Evolutionary conservation across 2,113 vertebrate genomes (phyloP), one percentile per base, ranked within the genome.

Genomic region (Oreochromis niloticus): DNA sequence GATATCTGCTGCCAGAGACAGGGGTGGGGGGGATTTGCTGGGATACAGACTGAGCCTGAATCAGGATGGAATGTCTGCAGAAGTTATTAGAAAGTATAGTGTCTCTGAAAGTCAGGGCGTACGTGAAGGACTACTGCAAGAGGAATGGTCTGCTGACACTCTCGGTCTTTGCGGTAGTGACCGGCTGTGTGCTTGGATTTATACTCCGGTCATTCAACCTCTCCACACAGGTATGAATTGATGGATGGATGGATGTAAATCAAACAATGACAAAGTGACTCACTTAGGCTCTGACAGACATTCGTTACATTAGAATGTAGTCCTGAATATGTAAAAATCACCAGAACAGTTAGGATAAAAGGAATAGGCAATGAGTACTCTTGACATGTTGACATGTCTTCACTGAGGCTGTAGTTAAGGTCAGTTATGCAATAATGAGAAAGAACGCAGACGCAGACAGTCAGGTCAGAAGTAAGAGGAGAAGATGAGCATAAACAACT

Each of bases 101-200:
- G 27, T 85, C 94, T 4, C 1, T 75, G 36, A 96, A 95, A 85
- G 1, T 93, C 79, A 78, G 84, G 59, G 90, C 19, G 2, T 55
- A 93, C 22, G 4, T 93, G 0, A 93, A 14, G 75, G 94, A 94
- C 54, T 98, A 97, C 94, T 97, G 97, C 96, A 91, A 10, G 34
- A 96, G 93, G 80, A 98, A 98, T 9, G 97, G 97, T 11, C 96
- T 98, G 79, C 71, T 98, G 93, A 97, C 96, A 0, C 96, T 98
- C 4, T 98, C 97, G 0, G 94, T 98, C 43, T 92, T 98, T 2
- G 97, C 97, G 0, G 97, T 98, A 2, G 88, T 96, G 52, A 96
- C 96, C 0, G 97, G 97, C 4, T 98, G 97, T 80, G 86, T 96
- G 6, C 92, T 98, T 24, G 97, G 97, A 9, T 97, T 97, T 89